Base-by-base conservation (phyloP, 1,140 invertebrate genomes). In the Sipha flava region DNA sequence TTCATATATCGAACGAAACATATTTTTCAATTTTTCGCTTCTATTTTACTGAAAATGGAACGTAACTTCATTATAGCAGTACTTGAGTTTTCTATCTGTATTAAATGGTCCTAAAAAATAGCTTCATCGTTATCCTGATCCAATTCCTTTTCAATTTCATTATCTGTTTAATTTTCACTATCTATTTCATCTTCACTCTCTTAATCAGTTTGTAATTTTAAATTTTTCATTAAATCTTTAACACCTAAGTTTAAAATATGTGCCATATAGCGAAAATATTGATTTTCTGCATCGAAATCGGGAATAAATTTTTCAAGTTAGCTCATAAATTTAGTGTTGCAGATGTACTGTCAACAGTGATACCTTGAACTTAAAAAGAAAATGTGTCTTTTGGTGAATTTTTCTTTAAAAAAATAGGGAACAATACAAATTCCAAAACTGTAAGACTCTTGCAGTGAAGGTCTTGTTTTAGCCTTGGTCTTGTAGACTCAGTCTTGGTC, bases 201-300 rank as follows among this genome's bases (percentile, higher is more conserved):
- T 7, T 75, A 4, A 23, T 29, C 26, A 52, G 26, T 43, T 14
- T 79, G 73, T 14, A 80, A 23, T 52, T 57, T 68, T 45, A 81
- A 40, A 16, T 16, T 59, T 68, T 80, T 80, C 70, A 83, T 79
- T 23, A 82, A 80, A 81, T 83, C 82, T 82, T 83, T 81, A 23
- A 81, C 83, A 34, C 80, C 82, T 37, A 83, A 79, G 79, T 83
- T 82, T 23, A 83, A 59, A 77, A 82, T 80, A 43, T 83, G 82
- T 43, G 82, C 82, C 57, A 83, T 82, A 47, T 82, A 83, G 16
- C 81, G 81, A 75, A 83, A 83, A 79, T 83, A 81, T 73, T 81
- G 81, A 80, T 83, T 80, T 79, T 80, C 80, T 79, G 81, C n/a
- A 80, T 82, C 68, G 81, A 83, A 81, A 29, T 18, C 23, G 1